These are phyloP conservation scores for Nemotelus nigrinus DNA, from an alignment of 2,888 invertebrate genomes.

Conservation along the genomic window DNA sequence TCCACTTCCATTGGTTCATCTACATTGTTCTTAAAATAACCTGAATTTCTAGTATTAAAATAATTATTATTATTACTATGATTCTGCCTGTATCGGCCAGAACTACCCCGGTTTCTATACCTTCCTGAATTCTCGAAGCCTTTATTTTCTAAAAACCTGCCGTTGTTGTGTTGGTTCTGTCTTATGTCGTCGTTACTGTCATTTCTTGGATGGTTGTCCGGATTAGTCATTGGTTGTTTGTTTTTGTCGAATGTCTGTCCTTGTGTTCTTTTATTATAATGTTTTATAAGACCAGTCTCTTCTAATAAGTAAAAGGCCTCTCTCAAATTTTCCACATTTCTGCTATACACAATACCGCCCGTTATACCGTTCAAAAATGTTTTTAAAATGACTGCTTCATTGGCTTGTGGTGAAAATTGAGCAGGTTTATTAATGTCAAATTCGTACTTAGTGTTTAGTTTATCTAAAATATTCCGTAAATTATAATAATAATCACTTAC, in stretches of 20 bases:
- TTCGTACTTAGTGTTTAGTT: constrained; percentile 51
- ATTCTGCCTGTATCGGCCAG: too few species aligned
- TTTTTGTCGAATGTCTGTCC: not conserved
- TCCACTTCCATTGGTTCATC: too few species aligned
- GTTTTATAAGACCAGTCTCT: constrained; percentile 48
- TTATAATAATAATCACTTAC: too few species aligned
- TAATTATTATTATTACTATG: too few species aligned
- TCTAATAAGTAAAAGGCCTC: constrained; percentile 50
- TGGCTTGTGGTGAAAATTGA: constrained; percentile 48
- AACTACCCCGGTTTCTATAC: too few species aligned
- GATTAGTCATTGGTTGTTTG: not conserved
- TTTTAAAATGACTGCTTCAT: constrained; percentile 51
- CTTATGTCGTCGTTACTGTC: not conserved
- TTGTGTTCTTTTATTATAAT: not conserved
- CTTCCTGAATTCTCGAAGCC: not conserved
- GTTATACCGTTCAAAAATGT: constrained; percentile 49
- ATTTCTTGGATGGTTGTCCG: too few species aligned
- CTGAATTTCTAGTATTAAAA: too few species aligned
- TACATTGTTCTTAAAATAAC: too few species aligned
- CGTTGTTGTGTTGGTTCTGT: not conserved
- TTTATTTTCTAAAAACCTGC: not conserved
- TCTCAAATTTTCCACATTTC: constrained; percentile 47
- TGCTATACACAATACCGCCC: constrained; percentile 49
- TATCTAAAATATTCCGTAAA: constrained; percentile 51
- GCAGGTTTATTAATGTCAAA: constrained; percentile 47